Evolutionary conservation across 2,888 invertebrate genomes (phyloP).

Genomic region (Euproctis similis): DNA sequence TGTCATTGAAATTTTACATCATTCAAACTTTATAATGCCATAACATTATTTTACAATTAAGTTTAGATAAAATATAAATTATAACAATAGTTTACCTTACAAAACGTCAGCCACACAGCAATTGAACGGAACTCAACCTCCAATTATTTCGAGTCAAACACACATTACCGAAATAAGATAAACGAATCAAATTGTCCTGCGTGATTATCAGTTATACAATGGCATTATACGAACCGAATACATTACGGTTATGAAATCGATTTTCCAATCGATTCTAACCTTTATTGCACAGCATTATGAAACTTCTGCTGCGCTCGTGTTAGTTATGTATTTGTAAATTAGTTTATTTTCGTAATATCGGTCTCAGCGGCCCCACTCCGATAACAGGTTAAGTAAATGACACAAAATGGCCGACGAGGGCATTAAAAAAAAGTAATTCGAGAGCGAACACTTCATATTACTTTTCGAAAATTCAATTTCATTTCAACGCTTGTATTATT

Average conservation of each 20-base stretch:
- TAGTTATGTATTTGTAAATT: conserved; percentile 19
- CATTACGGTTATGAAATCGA: conserved; percentile 13
- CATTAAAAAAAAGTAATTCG: conserved; percentile 50
- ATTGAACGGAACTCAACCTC: conserved; percentile 28
- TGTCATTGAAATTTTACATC: too few relatives aligned
- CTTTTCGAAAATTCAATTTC: conserved; percentile 55
- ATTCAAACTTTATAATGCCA: too few relatives aligned
- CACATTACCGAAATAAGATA: conserved; percentile 37
- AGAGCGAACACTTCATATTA: conserved; percentile 43
- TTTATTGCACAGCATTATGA: conserved; percentile 18
- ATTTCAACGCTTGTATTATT: conserved; percentile 38
- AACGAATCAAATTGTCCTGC: conserved; percentile 48
- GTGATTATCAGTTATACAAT: conserved; percentile 53
- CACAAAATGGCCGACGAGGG: conserved; percentile 51
- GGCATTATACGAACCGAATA: conserved; percentile 39
- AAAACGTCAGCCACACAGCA: conserved; percentile 31
- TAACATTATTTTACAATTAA: too few relatives aligned
- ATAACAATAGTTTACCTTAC: conserved; percentile 24
- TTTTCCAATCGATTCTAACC: conserved; percentile 26
- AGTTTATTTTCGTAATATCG: conserved; percentile 31
- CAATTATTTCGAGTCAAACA: conserved; percentile 32
- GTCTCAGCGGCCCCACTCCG: conserved; percentile 34
- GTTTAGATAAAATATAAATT: too few relatives aligned
- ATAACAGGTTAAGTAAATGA: conserved; percentile 67
- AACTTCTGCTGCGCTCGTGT: conserved; percentile 11